A percentile compares a stretch with the other conserved stretches of the same genome.
Conservation (phyloP, 2,113 vertebrate genomes). For the Rynchops niger region DNA sequence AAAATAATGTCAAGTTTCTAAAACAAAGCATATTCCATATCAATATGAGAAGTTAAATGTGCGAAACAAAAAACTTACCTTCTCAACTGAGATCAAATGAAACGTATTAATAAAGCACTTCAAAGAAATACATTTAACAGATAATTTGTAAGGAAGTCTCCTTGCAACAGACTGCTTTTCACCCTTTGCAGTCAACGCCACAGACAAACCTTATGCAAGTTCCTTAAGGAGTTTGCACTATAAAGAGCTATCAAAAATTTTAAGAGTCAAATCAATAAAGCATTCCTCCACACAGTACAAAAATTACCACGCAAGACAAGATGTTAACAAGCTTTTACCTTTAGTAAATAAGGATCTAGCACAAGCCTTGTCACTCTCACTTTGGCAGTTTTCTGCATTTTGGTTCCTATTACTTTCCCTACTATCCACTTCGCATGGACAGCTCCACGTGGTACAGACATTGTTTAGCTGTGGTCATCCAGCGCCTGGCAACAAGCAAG, state of each 20-base stretch:
- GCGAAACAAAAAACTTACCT: not conserved
- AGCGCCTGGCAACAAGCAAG: slow-evolving; percentile 34
- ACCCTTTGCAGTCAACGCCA: not conserved
- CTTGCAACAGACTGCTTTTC: not conserved
- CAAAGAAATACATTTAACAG: not conserved
- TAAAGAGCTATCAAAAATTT: not conserved
- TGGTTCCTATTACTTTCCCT: slow-evolving; percentile 93
- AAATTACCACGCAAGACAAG: not conserved
- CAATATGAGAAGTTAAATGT: not conserved
- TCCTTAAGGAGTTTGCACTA: not conserved
- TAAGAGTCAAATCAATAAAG: not conserved
- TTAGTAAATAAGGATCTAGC: slow-evolving; percentile 90
- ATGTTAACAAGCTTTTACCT: slow-evolving; percentile 78
- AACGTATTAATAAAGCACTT: not conserved
- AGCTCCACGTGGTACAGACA: slow-evolving; percentile 83
- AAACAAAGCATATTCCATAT: not conserved
- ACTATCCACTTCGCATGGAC: slow-evolving; percentile 95
- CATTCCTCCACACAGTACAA: not conserved
- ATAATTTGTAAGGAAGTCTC: not conserved
- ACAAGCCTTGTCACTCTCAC: slow-evolving; percentile 93
- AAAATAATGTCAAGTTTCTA: not conserved
- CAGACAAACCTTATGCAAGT: not conserved
- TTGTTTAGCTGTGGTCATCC: slow-evolving; percentile 62
- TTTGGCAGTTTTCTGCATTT: slow-evolving; percentile 95
- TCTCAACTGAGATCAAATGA: not conserved